Base-by-base conservation (phyloP, 2,888 invertebrate genomes). In the Phyllotreta striolata region DNA sequence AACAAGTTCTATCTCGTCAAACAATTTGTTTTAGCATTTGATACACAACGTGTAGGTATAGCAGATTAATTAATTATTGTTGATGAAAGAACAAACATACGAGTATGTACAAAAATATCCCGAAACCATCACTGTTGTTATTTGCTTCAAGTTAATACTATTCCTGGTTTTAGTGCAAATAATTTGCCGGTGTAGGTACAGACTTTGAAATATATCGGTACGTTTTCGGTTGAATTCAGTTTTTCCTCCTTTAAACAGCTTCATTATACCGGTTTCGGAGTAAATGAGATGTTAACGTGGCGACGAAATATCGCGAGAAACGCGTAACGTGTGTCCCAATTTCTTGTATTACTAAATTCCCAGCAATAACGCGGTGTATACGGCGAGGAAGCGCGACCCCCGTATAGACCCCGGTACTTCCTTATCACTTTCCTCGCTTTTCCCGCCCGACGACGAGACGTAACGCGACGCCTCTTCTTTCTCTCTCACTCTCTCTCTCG, bases 291-390 rank as follows among this genome's bases (percentile, higher is more conserved):
- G 47, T 9, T 41, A 59, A 59, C 51, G 41, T 24, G 6, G 55
- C 35, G 41, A 12, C 47, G 56, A 38, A 14, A 13, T 14, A 13
- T 61, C 55, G 55, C 7, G 41, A 7, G 55, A 55, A 55, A 43
- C 73, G 73, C 68, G 74, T 70, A 65, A 67, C 65, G 69, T 65
- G 59, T 64, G 67, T 62, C 63, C 64, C 62, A 69, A 66, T 67
- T 67, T 67, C 69, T 69, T 65, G 62, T 65, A 58, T 62, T 65
- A 65, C 67, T 63, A 69, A 69, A 69, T 69, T 67, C 62, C 24
- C 61, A 43, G 62, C 63, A 66, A 69, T 66, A 63, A 67, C 60
- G 59, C 55, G 61, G 51, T 51, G 37, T 9, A 9, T n/a, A 41
- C 9, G 51, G n/a, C 34, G 34, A 13, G 34, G 37, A 9, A 38